Evolutionary conservation across 2,113 vertebrate genomes (phyloP).

Genomic region (Syrrhaptes paradoxus): DNA sequence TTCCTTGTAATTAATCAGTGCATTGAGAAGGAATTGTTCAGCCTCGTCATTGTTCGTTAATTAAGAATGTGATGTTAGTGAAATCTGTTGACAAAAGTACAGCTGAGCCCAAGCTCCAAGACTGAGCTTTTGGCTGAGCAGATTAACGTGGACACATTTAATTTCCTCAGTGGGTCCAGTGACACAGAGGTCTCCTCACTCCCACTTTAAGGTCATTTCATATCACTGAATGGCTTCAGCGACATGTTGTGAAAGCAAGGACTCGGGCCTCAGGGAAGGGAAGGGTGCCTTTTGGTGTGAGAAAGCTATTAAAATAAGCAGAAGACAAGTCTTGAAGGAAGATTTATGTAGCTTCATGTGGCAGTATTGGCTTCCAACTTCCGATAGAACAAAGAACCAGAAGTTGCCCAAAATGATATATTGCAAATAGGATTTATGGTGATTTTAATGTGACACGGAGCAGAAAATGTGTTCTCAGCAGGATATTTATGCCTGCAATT

Average conservation of each 20-base stretch:
- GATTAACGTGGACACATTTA: background rate
- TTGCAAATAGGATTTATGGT: slow-evolving; percentile 8
- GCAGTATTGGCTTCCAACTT: background rate
- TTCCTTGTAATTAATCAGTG: slow-evolving; percentile 42
- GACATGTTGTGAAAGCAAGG: background rate
- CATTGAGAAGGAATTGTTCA: slow-evolving; percentile 39
- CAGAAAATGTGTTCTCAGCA: slow-evolving; percentile 35
- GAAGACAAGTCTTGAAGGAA: background rate
- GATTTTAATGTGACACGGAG: slow-evolving; percentile 21
- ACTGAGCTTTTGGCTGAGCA: background rate
- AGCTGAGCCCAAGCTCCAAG: background rate
- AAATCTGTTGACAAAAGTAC: slow-evolving; percentile 16
- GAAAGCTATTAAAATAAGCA: slow-evolving; percentile 6
- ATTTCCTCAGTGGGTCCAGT: background rate
- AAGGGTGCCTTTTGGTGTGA: background rate
- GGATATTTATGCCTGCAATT: slow-evolving; percentile 51
- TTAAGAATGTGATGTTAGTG: background rate
- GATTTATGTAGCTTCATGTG: slow-evolving; percentile 23
- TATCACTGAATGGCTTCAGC: background rate
- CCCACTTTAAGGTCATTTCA: background rate
- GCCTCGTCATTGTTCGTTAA: slow-evolving; percentile 7
- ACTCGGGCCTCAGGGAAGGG: background rate
- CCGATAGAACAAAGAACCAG: background rate
- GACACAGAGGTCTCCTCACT: background rate
- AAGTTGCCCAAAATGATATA: slow-evolving; percentile 18